A percentile compares a stretch with the other conserved stretches of the same genome.
phyloP scores from a whole-genome alignment of 2,888 invertebrate genomes.

The Orthonychiurus folsomi region DNA sequence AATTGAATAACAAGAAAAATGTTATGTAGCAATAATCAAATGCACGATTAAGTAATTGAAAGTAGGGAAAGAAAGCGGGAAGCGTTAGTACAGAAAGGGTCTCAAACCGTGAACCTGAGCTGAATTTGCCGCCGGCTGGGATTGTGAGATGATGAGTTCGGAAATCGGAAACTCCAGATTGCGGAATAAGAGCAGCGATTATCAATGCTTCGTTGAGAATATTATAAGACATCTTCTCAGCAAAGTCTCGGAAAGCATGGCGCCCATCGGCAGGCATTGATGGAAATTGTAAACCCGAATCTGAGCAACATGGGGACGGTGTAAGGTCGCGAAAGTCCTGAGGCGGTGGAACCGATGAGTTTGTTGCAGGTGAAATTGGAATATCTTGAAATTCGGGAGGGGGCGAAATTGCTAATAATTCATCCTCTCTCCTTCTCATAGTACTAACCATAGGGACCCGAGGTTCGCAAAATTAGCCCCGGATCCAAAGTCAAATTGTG shows the following conservation, averaged over 20 bases:
- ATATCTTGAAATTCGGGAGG: conserved; percentile 72
- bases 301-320: conserved; percentile 7
- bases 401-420: conserved; percentile 59
- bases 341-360: conserved; percentile 23
- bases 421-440: conserved; percentile 38
- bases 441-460: background rate
- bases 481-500: too few relatives aligned
- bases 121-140: conserved; percentile 23
- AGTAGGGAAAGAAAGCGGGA: too few relatives aligned
- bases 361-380: background rate
- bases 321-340: conserved; percentile 30
- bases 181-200: conserved; percentile 31
- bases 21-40: too few relatives aligned
- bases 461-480: too few relatives aligned
- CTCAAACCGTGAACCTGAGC: conserved; percentile 37
- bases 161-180: conserved; percentile 14
- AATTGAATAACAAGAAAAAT: too few relatives aligned
- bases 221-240: conserved; percentile 32
- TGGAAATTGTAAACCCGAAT: conserved; percentile 1
- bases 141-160: conserved; percentile 18
- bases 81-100: too few relatives aligned
- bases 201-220: conserved; percentile 38
- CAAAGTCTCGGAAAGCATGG: conserved; percentile 25
- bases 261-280: conserved; percentile 1
- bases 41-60: too few relatives aligned